Conservation (phyloP, 2,888 invertebrate species). For the Aspidapion aeneum region DNA sequence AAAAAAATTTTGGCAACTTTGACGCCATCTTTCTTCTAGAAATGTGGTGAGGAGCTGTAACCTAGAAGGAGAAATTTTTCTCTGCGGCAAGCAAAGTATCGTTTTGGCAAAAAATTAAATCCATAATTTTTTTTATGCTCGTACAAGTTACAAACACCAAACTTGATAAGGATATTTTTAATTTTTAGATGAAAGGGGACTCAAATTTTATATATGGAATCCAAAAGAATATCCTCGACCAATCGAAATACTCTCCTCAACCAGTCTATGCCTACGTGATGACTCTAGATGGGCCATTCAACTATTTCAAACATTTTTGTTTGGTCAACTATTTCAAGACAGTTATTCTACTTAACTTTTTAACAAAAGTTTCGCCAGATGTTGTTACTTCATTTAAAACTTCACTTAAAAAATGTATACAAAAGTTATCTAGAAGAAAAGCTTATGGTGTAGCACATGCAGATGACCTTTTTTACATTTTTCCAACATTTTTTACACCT, state of each 20-base stretch:
- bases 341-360: slow-evolving; percentile 29
- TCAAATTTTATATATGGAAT: slow-evolving; percentile 39
- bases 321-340: slow-evolving; percentile 31
- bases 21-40: no score
- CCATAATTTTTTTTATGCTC: no score
- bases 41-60: no score
- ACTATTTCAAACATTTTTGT: slow-evolving; percentile 36
- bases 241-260: slow-evolving; percentile 27
- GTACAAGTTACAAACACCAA: no score
- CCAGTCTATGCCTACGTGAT: slow-evolving; percentile 39
- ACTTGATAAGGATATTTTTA: no score
- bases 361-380: slow-evolving; percentile 30
- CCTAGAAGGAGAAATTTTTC: no score
- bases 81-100: no score
- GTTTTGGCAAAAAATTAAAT: no score
- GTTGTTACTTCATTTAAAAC: slow-evolving; percentile 18
- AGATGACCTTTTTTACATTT: slow-evolving; percentile 40
- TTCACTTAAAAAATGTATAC: slow-evolving; percentile 24
- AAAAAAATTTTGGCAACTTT: no score
- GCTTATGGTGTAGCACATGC: slow-evolving; percentile 38
- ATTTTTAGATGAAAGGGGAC: slow-evolving; percentile 42
- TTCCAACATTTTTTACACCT: slow-evolving; percentile 31
- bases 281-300: slow-evolving; percentile 34
- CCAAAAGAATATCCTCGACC: slow-evolving; percentile 28
- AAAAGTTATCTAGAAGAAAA: slow-evolving; percentile 25